Base-by-base conservation (phyloP, 1,140 invertebrate genomes). In the Drosophila insularis region DNA sequence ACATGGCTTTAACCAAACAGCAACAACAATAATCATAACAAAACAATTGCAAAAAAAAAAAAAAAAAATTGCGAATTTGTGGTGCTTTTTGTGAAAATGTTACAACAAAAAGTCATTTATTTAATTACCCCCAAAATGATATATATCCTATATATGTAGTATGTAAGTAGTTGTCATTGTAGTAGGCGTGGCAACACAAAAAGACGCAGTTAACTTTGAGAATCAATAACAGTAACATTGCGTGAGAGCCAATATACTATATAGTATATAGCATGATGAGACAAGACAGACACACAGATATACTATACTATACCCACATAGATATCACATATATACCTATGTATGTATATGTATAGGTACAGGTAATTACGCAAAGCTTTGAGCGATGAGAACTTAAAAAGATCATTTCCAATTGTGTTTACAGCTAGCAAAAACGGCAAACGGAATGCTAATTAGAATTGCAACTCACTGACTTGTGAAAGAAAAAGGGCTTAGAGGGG, bases 121-220 rank as follows among this genome's bases (percentile, higher is more conserved):
- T 50, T 50, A 50, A 50, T 50, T 50, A 50, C 43, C 43, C 27
- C 17, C 43, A 50, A 50, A 50, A 50, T 50, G 43, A 50, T 50
- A 50, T 50, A 46, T 46, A 17, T 50, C 43, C 43, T 50, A 50
- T 50, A 50, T 50, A 50, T 50, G 21, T 50, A 50, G 17, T 10
- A 6, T 27, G 1, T 11, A 11, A 11, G 35, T 1, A 37, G 35
- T 37, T 11, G 35, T 46, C 2, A 14, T 14, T 6, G 40, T 19
- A 17, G 14, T 8, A 46, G 14, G 43, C 14, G 43, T 21, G 17
- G 7, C 43, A 50, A 50, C 43, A 21, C 2, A 19, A 50, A 46
- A 50, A 50, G 43, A 50, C 43, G 43, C 43, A 50, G 43, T 50
- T 50, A 50, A 50, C 43, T 50, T 11, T 21, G 43, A 50, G 43